Evolutionary conservation across 1,140 invertebrate genomes (phyloP).

Genomic region (Pemphigus obesinymphae): DNA sequence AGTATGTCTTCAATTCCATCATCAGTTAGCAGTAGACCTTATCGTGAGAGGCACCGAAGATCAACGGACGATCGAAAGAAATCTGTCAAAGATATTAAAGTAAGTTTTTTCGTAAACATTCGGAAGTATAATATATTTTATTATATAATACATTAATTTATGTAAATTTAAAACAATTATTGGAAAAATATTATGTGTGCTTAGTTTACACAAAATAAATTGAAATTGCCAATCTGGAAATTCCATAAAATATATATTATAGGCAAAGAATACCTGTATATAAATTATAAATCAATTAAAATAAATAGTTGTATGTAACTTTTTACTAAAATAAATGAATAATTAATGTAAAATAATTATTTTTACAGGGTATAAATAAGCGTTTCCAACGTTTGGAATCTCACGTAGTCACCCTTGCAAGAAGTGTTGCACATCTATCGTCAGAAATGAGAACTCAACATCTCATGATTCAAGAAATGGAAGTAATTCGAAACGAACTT

Average conservation of each 20-base stretch:
- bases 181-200: too few species aligned
- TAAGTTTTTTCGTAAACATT: slow-evolving; percentile 47
- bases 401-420: slow-evolving; percentile 84
- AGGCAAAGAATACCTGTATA: not conserved
- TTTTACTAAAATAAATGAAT: slow-evolving; percentile 3
- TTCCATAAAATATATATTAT: too few species aligned
- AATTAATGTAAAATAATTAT: slow-evolving; percentile 12
- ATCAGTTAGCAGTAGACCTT: slow-evolving; percentile 69
- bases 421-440: slow-evolving; percentile 87
- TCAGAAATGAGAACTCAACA: slow-evolving; percentile 89
- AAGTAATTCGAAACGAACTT: slow-evolving; percentile 78
- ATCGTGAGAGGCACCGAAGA: slow-evolving; percentile 55
- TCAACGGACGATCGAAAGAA: slow-evolving; percentile 65
- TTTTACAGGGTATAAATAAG: slow-evolving; percentile 71
- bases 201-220: too few species aligned
- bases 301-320: not conserved
- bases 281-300: not conserved
- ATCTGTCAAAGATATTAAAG: slow-evolving; percentile 66
- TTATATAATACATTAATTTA: too few species aligned
- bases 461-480: slow-evolving; percentile 82
- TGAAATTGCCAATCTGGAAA: too few species aligned
- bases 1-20: slow-evolving; percentile 78
- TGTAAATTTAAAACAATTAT: too few species aligned
- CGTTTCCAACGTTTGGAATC: slow-evolving; percentile 85
- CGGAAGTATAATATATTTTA: not conserved